These are phyloP conservation scores for Ceratitis capitata DNA, from an alignment of 1,140 invertebrate species.

Conservation along the genomic window DNA sequence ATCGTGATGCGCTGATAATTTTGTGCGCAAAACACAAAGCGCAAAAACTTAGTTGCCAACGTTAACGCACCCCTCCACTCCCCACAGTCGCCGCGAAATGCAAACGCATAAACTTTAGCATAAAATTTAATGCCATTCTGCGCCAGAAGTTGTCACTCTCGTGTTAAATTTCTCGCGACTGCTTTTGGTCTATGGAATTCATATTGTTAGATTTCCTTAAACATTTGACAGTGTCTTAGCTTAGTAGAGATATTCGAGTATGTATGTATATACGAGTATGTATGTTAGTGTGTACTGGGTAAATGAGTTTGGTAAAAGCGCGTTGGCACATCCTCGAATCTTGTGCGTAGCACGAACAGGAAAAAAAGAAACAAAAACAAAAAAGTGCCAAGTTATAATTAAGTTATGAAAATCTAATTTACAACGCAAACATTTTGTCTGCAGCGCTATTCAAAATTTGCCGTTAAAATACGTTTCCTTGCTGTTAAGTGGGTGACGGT, in stretches of 20 bases:
- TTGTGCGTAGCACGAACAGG: constrained; percentile 13
- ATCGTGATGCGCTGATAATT: background rate
- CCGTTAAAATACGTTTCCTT: background rate
- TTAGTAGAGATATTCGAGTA: no score
- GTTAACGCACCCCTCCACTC: no score
- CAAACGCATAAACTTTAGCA: constrained; percentile 19
- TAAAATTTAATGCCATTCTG: constrained; percentile 32
- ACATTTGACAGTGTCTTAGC: background rate
- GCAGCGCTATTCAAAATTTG: constrained; percentile 10
- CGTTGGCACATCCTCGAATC: background rate
- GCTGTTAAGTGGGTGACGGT: background rate
- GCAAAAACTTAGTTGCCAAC: constrained; percentile 25
- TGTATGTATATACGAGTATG: background rate
- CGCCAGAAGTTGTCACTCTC: constrained; percentile 10
- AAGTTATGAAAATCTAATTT: constrained; percentile 33
- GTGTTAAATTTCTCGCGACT: constrained; percentile 16
- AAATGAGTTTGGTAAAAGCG: no score
- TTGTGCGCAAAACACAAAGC: constrained; percentile 6
- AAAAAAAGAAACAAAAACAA: constrained; percentile 13
- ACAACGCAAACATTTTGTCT: constrained; percentile 28
- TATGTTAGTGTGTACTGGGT: background rate
- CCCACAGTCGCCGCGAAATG: background rate
- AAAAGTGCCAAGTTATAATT: constrained; percentile 34
- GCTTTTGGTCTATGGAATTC: background rate
- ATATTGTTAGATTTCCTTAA: background rate